Percentiles rank a stretch among this genome's conserved stretches.
Evolutionary conservation across 2,797 vertebrate species (phyloP).

Genomic region (Chaunax sp.): DNA sequence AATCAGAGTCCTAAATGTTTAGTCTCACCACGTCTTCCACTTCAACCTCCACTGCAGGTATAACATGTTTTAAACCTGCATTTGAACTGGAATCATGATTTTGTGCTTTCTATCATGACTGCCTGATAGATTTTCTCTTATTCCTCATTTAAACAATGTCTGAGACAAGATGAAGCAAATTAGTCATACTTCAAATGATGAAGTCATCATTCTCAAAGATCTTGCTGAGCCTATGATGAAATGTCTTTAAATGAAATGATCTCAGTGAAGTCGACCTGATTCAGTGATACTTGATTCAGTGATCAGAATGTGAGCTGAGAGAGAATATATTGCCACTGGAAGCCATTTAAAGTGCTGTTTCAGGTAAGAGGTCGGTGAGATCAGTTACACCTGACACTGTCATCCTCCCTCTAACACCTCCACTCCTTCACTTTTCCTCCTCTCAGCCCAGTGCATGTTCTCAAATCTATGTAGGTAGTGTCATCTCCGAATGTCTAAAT

Average conservation of each 20-base stretch:
- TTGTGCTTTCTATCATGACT: conserved; percentile 23
- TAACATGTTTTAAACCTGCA: background rate
- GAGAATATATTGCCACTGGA: conserved; percentile 30
- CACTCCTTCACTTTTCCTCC: conserved; percentile 51
- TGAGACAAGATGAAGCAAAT: conserved; percentile 27
- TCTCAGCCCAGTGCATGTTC: conserved; percentile 47
- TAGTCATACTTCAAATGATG: conserved; percentile 13
- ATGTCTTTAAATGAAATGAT: conserved; percentile 20
- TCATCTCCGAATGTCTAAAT: conserved; percentile 75
- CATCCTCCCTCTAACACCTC: conserved; percentile 55
- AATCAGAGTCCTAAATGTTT: conserved; percentile 6
- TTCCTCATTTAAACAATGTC: conserved; percentile 34
- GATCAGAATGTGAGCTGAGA: conserved; percentile 42
- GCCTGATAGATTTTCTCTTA: conserved; percentile 4
- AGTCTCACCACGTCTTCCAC: conserved; percentile 14
- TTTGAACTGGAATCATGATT: conserved; percentile 25
- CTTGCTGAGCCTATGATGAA: conserved; percentile 20
- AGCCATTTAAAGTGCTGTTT: conserved; percentile 47
- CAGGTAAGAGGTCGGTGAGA: conserved; percentile 55
- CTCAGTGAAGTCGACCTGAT: conserved; percentile 12
- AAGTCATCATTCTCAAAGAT: conserved; percentile 18
- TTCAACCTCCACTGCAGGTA: background rate
- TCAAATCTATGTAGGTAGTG: conserved; percentile 75
- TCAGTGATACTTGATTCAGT: conserved; percentile 38
- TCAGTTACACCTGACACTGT: conserved; percentile 61